Percentiles rank a stretch among this genome's conserved stretches.
phyloP scores from a whole-genome alignment of 2,113 vertebrate genomes.

The Plecturocebus donacophilus region DNA sequence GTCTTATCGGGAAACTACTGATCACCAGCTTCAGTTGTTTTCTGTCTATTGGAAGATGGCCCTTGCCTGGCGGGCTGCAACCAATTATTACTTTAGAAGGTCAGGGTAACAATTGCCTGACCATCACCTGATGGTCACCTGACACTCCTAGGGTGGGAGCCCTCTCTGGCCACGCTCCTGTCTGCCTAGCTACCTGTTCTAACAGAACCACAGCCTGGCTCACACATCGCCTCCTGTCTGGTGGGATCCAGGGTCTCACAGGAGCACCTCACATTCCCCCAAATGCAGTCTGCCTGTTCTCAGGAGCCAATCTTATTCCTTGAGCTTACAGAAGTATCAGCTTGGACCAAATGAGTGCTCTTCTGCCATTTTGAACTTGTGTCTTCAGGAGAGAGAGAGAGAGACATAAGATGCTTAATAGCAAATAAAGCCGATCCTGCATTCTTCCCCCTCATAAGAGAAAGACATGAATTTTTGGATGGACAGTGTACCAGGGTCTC shows the following conservation, averaged over 20 bases:
- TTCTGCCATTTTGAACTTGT: neutral
- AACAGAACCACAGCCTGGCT: neutral
- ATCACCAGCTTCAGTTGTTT: too few relatives aligned
- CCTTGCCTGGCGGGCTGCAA: too few relatives aligned
- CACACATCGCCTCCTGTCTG: neutral
- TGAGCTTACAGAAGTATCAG: accelerated
- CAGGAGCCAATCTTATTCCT: neutral
- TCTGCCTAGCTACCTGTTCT: too few relatives aligned
- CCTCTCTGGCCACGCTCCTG: too few relatives aligned
- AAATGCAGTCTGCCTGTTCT: accelerated
- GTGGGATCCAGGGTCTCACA: neutral
- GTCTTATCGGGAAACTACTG: too few relatives aligned
- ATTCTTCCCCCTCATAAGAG: neutral
- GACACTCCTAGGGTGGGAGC: too few relatives aligned
- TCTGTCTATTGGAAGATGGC: too few relatives aligned
- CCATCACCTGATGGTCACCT: too few relatives aligned
- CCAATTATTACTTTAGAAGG: too few relatives aligned
- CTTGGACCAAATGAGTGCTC: too few relatives aligned
- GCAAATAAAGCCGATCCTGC: too few relatives aligned
- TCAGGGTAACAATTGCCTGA: too few relatives aligned
- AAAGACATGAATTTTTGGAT: neutral
- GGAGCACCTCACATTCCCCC: neutral
- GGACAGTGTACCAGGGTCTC: accelerated
- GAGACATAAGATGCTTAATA: accelerated
- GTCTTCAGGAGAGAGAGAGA: neutral